Evolutionary conservation across 2,888 invertebrate species (phyloP).

Genomic region (Teleiodes luculella): DNA sequence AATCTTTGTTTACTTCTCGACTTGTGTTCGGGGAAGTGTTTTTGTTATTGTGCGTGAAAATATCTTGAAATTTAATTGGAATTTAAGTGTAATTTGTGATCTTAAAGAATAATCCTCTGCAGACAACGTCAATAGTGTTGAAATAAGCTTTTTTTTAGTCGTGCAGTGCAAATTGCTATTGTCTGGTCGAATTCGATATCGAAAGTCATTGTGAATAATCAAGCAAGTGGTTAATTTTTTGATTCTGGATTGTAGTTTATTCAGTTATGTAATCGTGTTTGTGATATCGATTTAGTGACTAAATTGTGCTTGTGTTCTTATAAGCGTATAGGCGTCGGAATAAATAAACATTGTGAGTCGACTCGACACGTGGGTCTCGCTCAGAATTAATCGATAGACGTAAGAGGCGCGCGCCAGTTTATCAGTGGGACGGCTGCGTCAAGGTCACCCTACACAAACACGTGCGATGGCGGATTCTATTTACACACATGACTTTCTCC

Average conservation of each 20-base stretch:
- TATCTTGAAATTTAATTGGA: slow-evolving; percentile 35
- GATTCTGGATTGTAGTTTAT: slow-evolving; percentile 50
- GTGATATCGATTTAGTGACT: slow-evolving; percentile 37
- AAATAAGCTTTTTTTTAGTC: background rate
- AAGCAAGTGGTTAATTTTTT: slow-evolving; percentile 54
- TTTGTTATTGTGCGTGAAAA: slow-evolving; percentile 69
- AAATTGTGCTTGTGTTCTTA: slow-evolving; percentile 27
- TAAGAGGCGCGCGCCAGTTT: slow-evolving; percentile 72
- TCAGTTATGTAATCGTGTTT: slow-evolving; percentile 65
- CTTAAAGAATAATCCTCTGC: background rate
- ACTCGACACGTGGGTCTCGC: slow-evolving; percentile 71
- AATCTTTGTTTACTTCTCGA: slow-evolving; percentile 75
- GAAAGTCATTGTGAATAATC: slow-evolving; percentile 72
- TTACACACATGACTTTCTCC: slow-evolving; percentile 81
- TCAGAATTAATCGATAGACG: slow-evolving; percentile 71
- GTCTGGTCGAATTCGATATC: slow-evolving; percentile 50
- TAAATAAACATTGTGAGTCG: slow-evolving; percentile 54
- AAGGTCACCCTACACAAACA: slow-evolving; percentile 73
- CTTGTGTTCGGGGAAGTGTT: slow-evolving; percentile 62
- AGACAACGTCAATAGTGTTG: background rate
- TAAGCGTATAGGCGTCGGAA: slow-evolving; percentile 30
- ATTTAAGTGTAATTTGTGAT: slow-evolving; percentile 24
- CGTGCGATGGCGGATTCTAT: slow-evolving; percentile 82
- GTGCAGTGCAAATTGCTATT: slow-evolving; percentile 25
- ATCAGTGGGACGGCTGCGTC: slow-evolving; percentile 71